These are phyloP conservation scores for Papilio machaon DNA, from an alignment of 1,140 invertebrate genomes.

Conservation along the genomic window DNA sequence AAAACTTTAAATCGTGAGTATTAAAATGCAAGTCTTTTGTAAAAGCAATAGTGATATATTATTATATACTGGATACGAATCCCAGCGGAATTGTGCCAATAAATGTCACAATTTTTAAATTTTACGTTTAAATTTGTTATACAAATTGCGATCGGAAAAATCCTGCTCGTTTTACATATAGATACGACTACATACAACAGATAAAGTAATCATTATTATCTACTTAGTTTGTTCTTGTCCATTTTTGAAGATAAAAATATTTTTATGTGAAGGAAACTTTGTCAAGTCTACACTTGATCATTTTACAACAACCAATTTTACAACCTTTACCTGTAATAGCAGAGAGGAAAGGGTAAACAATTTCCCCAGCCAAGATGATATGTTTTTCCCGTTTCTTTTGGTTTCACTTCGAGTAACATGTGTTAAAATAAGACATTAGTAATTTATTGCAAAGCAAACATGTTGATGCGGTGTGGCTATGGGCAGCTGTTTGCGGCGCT, in stretches of 20 bases:
- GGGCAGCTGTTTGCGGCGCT: neutral
- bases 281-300: too few species aligned
- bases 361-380: too few species aligned
- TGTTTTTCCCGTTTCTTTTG: neutral
- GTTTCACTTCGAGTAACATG: too few species aligned
- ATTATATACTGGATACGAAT: neutral
- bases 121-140: neutral
- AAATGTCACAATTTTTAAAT: neutral
- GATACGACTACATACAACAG: neutral
- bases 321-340: too few species aligned
- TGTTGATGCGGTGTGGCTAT: neutral
- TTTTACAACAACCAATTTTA: too few species aligned
- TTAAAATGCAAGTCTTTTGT: neutral
- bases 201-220: neutral
- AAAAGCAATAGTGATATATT: constrained; percentile 6
- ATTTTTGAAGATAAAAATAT: neutral
- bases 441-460: neutral
- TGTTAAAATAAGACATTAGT: neutral
- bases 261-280: too few species aligned
- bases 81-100: neutral
- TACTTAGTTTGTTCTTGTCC: neutral
- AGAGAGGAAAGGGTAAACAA: too few species aligned
- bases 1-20: neutral
- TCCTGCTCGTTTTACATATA: neutral
- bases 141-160: neutral